Conservation (phyloP, 2,113 vertebrate species). For the Neoarius graeffei region DNA sequence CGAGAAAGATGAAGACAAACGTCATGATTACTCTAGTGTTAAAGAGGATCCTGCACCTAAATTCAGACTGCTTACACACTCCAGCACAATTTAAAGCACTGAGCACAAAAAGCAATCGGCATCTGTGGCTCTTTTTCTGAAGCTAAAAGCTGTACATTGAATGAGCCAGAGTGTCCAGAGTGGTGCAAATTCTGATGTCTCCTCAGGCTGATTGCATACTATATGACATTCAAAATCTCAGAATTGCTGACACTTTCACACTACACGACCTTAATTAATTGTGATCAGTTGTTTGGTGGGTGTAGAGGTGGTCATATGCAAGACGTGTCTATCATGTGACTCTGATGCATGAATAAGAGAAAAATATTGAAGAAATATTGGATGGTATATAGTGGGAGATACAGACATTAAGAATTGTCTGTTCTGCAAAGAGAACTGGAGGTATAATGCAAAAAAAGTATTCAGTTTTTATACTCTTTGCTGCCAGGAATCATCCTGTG, state of each 20-base stretch:
- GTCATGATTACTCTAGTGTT: background rate
- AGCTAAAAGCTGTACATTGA: background rate
- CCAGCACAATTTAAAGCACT: conserved; percentile 11
- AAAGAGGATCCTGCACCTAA: background rate
- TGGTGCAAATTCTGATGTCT: background rate
- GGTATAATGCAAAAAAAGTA: background rate
- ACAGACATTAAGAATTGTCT: background rate
- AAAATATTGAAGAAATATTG: background rate
- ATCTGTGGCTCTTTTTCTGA: conserved; percentile 9
- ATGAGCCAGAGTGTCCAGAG: background rate
- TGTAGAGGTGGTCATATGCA: background rate
- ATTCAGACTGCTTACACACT: background rate
- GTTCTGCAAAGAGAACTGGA: background rate
- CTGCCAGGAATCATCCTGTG: background rate
- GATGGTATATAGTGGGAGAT: background rate
- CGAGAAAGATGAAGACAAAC: background rate
- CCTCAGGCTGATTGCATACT: background rate
- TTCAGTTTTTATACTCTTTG: background rate
- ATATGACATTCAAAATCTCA: background rate
- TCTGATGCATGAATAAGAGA: background rate
- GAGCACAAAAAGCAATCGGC: conserved; percentile 9
- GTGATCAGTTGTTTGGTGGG: background rate
- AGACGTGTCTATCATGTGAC: background rate
- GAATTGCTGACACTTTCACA: background rate
- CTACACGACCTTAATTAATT: too few relatives aligned